Percentiles rank a stretch among this genome's conserved stretches.
phyloP scores from a whole-genome alignment of 1,140 invertebrate species.

The Brachionus calyciflorus region DNA sequence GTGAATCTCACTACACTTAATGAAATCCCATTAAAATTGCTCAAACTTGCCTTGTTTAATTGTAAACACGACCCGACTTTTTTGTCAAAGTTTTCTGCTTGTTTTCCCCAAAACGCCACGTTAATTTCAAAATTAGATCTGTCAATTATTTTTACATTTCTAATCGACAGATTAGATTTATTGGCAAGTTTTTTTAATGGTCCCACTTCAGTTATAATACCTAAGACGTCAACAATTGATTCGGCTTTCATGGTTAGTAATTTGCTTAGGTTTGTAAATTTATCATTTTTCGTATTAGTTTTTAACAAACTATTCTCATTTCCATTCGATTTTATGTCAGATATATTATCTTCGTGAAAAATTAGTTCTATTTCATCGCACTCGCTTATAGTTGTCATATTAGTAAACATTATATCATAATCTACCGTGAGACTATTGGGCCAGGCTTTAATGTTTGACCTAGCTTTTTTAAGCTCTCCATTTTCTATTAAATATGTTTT shows the following conservation, averaged over 20 bases:
- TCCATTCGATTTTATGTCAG: too few relatives aligned
- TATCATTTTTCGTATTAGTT: not conserved
- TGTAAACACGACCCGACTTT: not conserved
- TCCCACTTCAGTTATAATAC: not conserved
- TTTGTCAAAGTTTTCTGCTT: not conserved
- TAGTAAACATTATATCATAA: too few relatives aligned
- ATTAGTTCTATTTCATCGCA: too few relatives aligned
- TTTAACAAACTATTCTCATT: too few relatives aligned
- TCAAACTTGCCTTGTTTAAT: not conserved
- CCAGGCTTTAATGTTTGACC: too few relatives aligned
- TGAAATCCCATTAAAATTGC: not conserved
- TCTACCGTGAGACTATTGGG: too few relatives aligned
- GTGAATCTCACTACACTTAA: not conserved
- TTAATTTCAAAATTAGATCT: not conserved
- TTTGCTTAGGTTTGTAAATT: not conserved
- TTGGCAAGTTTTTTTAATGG: constrained; percentile 4
- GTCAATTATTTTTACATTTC: not conserved
- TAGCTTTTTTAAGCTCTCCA: too few relatives aligned
- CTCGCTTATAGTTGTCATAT: too few relatives aligned
- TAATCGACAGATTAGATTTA: not conserved
- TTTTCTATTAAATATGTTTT: too few relatives aligned
- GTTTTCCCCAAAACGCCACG: not conserved
- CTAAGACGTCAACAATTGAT: not conserved
- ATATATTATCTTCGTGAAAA: too few relatives aligned
- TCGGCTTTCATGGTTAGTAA: not conserved